Percentiles rank a stretch among this genome's conserved stretches.
Conservation (phyloP, 1,140 invertebrate genomes). For the Macrobrachium nipponense region DNA sequence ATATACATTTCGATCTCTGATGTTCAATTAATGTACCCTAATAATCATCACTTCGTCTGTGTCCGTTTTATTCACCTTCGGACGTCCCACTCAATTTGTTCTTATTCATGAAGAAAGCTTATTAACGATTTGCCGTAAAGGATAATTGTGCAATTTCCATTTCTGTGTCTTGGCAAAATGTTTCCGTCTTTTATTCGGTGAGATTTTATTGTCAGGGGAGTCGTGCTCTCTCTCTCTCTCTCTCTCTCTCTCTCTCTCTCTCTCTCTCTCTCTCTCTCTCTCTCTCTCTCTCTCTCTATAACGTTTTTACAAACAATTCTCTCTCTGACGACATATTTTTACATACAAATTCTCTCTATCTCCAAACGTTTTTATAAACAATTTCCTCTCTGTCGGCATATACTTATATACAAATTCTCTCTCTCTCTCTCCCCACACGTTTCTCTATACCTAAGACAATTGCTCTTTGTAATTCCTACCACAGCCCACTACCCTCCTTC, state of each 20-base stretch:
- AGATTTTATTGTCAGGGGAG: no score
- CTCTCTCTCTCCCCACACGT: no score
- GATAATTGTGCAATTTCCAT: neutral
- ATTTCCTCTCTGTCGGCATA: no score
- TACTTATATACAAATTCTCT: neutral
- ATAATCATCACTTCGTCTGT: no score
- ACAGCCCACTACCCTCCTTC: no score
- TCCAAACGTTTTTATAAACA: neutral
- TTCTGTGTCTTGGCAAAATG: neutral
- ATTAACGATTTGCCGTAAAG: no score
- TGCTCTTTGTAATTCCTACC: no score
- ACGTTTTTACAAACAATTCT: neutral
- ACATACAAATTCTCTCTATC: neutral
- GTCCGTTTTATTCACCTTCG: no score
- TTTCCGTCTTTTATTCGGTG: no score
- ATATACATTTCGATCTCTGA: no score
- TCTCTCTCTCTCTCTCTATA: neutral
- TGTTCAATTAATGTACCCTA: no score
- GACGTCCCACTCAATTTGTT: neutral
- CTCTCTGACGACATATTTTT: neutral
- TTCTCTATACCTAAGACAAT: no score
- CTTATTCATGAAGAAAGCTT: slow-evolving; percentile 1
- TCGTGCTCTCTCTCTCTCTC: slow-evolving; percentile 22
- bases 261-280: slow-evolving; percentile 19
- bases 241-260: neutral